Evolutionary conservation across 1,140 invertebrate species (phyloP).

Genomic region (Colletes gigas): DNA sequence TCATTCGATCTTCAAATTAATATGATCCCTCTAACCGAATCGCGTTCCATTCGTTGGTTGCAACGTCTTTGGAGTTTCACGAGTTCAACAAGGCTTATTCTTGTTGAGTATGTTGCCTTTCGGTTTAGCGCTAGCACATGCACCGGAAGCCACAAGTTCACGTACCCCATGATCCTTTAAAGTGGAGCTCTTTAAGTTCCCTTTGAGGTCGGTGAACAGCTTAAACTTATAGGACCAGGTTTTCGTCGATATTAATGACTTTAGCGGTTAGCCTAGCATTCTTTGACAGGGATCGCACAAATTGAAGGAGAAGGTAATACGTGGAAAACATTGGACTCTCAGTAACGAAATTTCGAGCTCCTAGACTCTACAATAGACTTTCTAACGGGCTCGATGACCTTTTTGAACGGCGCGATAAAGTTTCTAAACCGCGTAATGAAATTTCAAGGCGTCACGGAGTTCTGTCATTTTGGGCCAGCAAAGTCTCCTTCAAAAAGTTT

Average conservation of each 20-base stretch:
- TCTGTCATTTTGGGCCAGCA: not conserved
- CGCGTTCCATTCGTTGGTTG: not conserved
- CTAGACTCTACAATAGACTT: not conserved
- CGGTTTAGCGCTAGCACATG: not conserved
- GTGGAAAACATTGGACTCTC: not conserved
- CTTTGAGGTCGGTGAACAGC: constrained; percentile 6
- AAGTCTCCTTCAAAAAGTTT: not conserved
- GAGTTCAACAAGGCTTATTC: constrained; percentile 18
- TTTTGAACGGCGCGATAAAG: constrained; percentile 14
- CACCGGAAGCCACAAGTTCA: not conserved
- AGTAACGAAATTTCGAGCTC: not conserved
- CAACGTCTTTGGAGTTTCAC: constrained; percentile 13
- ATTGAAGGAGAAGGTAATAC: not conserved
- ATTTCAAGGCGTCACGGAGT: constrained; percentile 8
- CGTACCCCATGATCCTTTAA: constrained; percentile 20
- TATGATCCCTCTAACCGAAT: not conserved
- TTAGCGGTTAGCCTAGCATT: constrained; percentile 20
- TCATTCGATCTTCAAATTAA: too few species aligned
- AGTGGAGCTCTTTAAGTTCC: constrained; percentile 29
- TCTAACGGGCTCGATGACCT: not conserved
- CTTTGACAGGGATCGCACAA: not conserved
- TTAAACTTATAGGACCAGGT: constrained; percentile 19
- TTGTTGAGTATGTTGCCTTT: not conserved
- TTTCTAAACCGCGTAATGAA: constrained; percentile 17
- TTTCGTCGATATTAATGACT: constrained; percentile 32